Conservation (phyloP, 2,888 invertebrate species). For the Bugula neritina region DNA sequence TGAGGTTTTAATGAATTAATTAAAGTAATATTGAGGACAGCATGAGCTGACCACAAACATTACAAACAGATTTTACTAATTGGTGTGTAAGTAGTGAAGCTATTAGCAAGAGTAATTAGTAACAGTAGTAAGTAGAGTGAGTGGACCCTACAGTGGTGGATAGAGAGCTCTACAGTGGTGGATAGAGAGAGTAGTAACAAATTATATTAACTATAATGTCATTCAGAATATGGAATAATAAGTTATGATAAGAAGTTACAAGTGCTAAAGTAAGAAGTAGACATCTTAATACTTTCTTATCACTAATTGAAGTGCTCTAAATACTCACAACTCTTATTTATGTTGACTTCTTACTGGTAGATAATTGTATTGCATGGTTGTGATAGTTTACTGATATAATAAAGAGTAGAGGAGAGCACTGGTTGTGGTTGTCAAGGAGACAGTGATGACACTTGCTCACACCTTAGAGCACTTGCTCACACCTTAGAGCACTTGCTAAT, state of each 20-base stretch:
- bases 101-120: background rate
- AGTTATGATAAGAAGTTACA: too few species aligned
- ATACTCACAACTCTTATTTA: background rate
- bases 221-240: too few species aligned
- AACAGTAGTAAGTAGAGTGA: background rate
- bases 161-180: too few species aligned
- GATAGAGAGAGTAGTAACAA: too few species aligned
- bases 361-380: too few species aligned
- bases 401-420: background rate
- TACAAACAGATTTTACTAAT: background rate
- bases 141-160: too few species aligned
- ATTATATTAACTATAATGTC: too few species aligned
- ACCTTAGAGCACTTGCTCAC: too few species aligned
- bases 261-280: background rate
- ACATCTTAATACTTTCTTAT: background rate
- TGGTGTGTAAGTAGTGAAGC: background rate
- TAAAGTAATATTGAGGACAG: background rate
- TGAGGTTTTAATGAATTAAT: background rate
- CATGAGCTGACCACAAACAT: background rate
- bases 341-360: background rate
- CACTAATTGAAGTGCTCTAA: background rate
- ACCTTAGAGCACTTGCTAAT: too few species aligned
- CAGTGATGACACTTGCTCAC: background rate
- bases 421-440: background rate
- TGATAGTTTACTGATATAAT: background rate